These are phyloP conservation scores for Girardinichthys multiradiatus DNA, from an alignment of 2,113 vertebrate species.

Conservation along the genomic window DNA sequence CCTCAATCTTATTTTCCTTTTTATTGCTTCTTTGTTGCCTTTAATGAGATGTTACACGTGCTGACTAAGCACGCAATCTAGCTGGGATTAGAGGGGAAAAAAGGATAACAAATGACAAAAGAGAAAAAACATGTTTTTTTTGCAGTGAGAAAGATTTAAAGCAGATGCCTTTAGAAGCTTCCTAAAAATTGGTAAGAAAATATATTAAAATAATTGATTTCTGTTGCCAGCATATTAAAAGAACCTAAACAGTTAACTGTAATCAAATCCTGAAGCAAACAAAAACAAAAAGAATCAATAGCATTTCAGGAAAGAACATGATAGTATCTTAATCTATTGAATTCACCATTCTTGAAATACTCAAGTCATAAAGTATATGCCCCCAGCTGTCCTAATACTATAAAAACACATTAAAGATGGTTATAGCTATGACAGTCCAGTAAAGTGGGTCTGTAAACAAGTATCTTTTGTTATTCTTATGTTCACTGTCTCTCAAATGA, in stretches of 20 bases:
- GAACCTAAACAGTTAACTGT: neutral
- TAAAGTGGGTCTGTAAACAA: neutral
- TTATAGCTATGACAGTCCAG: neutral
- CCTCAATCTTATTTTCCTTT: slow-evolving; percentile 74
- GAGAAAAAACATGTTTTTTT: slow-evolving; percentile 50
- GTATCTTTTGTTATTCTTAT: neutral
- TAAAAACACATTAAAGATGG: too few relatives aligned
- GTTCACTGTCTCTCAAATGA: neutral
- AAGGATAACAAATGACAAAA: slow-evolving; percentile 38
- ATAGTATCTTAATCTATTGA: neutral
- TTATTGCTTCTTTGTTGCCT: slow-evolving; percentile 47
- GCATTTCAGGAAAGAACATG: neutral
- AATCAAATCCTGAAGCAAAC: neutral
- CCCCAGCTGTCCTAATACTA: too few relatives aligned
- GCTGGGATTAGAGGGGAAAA: slow-evolving; percentile 53
- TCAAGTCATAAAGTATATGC: too few relatives aligned
- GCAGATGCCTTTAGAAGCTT: slow-evolving; percentile 27
- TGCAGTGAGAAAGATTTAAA: slow-evolving; percentile 21
- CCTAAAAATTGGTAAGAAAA: slow-evolving; percentile 32
- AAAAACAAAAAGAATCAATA: neutral
- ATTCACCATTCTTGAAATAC: neutral
- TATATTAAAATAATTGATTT: slow-evolving; percentile 66
- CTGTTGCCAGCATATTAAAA: slow-evolving; percentile 14
- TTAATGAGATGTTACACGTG: slow-evolving; percentile 54
- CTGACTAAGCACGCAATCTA: slow-evolving; percentile 27